Percentiles rank a stretch among this genome's conserved stretches.
Conservation (phyloP, 1,140 invertebrate species). For the Papilio polytes region DNA sequence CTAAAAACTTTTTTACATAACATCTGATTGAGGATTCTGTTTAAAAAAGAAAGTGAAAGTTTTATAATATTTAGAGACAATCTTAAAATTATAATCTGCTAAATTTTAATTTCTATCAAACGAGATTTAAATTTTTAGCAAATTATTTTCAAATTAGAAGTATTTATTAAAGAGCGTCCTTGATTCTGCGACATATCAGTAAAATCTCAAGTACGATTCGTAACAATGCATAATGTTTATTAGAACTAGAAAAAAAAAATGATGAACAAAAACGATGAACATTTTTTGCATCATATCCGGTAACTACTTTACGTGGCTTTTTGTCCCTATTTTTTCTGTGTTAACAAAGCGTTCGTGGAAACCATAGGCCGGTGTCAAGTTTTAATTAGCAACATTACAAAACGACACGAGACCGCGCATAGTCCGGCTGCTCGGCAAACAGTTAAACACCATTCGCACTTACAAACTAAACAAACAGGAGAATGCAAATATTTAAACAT, state of each 20-base stretch:
- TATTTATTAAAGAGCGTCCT: neutral
- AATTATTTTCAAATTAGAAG: neutral
- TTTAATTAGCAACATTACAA: conserved; percentile 77
- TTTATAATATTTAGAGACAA: too few species aligned
- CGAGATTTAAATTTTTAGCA: too few species aligned
- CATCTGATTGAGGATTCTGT: neutral
- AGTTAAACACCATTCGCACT: conserved; percentile 82
- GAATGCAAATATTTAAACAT: conserved; percentile 80
- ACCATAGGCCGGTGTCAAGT: conserved; percentile 68
- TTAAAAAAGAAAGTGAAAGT: neutral
- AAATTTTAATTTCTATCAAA: too few species aligned
- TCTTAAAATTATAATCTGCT: too few species aligned
- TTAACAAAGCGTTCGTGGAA: conserved; percentile 35
- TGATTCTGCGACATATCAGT: neutral
- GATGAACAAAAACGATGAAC: neutral
- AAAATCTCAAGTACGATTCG: neutral
- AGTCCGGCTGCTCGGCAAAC: conserved; percentile 78
- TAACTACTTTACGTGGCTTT: conserved; percentile 39
- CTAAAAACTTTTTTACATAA: conserved; percentile 6
- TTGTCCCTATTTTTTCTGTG: conserved; percentile 24
- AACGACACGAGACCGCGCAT: conserved; percentile 61
- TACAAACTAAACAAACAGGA: conserved; percentile 81
- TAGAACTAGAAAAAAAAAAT: neutral
- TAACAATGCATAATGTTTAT: neutral
- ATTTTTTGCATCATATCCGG: conserved; percentile 4